phyloP scores from a whole-genome alignment of 2,113 vertebrate species.

The Microtus ochrogaster region DNA sequence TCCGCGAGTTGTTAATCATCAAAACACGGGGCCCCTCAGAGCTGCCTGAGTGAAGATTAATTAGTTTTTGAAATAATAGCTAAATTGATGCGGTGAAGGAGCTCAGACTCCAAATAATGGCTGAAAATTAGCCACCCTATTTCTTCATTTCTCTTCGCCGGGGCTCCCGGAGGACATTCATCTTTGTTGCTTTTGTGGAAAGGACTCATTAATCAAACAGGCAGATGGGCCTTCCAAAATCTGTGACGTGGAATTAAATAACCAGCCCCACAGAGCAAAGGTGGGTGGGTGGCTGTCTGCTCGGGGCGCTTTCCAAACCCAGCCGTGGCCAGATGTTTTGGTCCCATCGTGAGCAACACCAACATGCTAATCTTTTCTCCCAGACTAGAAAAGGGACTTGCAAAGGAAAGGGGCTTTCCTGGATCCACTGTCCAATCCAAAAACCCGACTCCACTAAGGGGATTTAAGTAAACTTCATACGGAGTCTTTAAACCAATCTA shows the following conservation, averaged over 20 bases:
- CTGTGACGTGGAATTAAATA: conserved; percentile 72
- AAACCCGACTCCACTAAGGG: not conserved
- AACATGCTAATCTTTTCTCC: not conserved
- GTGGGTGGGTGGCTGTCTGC: not conserved
- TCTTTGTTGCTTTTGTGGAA: conserved; percentile 83
- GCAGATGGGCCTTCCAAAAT: conserved; percentile 83
- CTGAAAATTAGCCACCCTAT: conserved; percentile 84
- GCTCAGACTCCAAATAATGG: conserved; percentile 82
- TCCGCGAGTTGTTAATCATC: conserved; percentile 86
- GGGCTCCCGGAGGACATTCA: conserved; percentile 79
- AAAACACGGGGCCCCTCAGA: conserved; percentile 84
- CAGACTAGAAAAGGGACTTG: not conserved
- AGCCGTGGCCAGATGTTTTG: not conserved
- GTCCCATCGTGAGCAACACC: not conserved
- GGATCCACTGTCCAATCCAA: not conserved
- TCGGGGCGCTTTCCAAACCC: not conserved
- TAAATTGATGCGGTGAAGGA: conserved; percentile 84
- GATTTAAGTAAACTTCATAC: not conserved
- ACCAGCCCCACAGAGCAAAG: conserved; percentile 28
- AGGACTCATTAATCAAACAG: conserved; percentile 85
- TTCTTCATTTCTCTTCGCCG: conserved; percentile 82
- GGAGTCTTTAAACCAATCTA: not conserved
- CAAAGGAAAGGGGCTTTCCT: not conserved
- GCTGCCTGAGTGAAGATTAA: conserved; percentile 88
- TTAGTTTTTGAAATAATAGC: conserved; percentile 88